These are phyloP conservation scores for Mythimna vitellina DNA, from an alignment of 2,888 invertebrate species.

Conservation along the genomic window DNA sequence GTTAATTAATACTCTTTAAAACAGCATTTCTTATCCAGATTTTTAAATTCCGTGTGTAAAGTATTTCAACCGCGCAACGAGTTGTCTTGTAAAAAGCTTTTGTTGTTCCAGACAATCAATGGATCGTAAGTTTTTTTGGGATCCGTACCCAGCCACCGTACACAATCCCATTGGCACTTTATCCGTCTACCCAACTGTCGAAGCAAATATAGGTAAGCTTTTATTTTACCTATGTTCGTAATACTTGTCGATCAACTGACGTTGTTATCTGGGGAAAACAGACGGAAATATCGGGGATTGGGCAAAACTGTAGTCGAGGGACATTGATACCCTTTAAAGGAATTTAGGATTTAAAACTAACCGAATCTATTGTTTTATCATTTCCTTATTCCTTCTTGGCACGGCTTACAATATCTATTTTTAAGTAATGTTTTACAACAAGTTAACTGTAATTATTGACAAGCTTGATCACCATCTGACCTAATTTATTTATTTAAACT, in stretches of 20 bases:
- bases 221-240: slow-evolving; percentile 44
- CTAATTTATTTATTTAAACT: too few species aligned
- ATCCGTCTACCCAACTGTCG: slow-evolving; percentile 60
- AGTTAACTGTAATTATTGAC: too few species aligned
- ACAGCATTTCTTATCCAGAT: neutral
- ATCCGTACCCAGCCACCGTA: slow-evolving; percentile 50
- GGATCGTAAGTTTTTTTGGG: slow-evolving; percentile 44
- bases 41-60: slow-evolving; percentile 19
- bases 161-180: slow-evolving; percentile 63
- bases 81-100: slow-evolving; percentile 46
- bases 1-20: neutral
- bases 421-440: too few species aligned
- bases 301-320: neutral
- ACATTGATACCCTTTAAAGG: slow-evolving; percentile 22
- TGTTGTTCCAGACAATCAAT: slow-evolving; percentile 52
- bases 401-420: too few species aligned
- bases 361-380: slow-evolving; percentile 2
- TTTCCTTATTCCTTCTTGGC: too few species aligned
- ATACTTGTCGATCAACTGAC: slow-evolving; percentile 53
- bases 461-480: too few species aligned
- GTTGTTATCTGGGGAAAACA: slow-evolving; percentile 43
- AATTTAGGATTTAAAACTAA: neutral
- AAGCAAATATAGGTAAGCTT: slow-evolving; percentile 57
- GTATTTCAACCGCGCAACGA: slow-evolving; percentile 37
- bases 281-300: slow-evolving; percentile 14